Evolutionary conservation across 2,888 invertebrate species (phyloP).

Genomic region (Phyllotreta striolata): DNA sequence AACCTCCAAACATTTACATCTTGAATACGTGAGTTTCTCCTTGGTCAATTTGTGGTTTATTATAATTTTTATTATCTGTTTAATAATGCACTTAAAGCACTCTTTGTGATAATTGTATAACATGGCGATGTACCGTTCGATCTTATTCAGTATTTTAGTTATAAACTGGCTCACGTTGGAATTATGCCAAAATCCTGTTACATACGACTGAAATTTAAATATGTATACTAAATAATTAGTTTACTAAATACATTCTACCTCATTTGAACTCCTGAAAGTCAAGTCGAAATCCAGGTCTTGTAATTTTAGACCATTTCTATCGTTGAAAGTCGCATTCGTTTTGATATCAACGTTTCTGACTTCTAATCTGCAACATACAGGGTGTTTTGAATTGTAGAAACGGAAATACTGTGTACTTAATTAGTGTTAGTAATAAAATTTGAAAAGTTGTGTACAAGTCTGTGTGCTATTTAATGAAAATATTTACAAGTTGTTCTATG

Average conservation of each 20-base stretch:
- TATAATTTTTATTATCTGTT: not conserved
- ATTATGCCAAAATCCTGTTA: constrained; percentile 35
- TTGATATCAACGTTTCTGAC: constrained; percentile 17
- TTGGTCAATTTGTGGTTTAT: not conserved
- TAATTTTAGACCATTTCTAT: constrained; percentile 15
- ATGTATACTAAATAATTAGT: not conserved
- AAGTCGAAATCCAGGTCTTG: constrained; percentile 12
- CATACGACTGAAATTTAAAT: constrained; percentile 28
- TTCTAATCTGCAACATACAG: constrained; percentile 15
- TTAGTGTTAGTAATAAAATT: no score
- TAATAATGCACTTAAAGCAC: constrained; percentile 8
- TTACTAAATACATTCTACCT: not conserved
- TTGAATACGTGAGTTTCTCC: not conserved
- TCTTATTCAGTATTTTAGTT: constrained; percentile 20
- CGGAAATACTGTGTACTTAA: no score
- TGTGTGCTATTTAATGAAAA: no score
- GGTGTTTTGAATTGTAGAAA: not conserved
- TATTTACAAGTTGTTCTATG: no score
- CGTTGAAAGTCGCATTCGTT: constrained; percentile 18
- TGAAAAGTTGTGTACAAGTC: no score
- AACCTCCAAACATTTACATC: constrained; percentile 12
- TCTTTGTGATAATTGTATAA: constrained; percentile 25
- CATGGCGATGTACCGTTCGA: constrained; percentile 26
- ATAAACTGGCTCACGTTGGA: constrained; percentile 21
- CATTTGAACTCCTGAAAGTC: constrained; percentile 18